A percentile compares a stretch with the other conserved stretches of the same genome.
Evolutionary conservation across 1,140 invertebrate genomes (phyloP).

Genomic region (Latrodectus geometricus): DNA sequence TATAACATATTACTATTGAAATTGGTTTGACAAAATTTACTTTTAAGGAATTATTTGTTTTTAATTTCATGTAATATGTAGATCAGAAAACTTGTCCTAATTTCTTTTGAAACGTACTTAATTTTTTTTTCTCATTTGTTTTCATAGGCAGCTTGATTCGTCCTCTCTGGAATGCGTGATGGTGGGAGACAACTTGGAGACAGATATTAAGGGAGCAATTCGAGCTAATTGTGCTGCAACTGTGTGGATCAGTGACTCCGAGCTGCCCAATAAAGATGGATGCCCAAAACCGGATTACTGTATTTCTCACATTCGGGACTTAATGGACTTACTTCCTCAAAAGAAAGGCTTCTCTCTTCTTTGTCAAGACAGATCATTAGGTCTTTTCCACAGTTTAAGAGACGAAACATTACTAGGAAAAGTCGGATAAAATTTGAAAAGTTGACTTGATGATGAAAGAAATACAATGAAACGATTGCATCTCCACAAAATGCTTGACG

Average conservation of each 20-base stretch:
- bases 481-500: neutral
- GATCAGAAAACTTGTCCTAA: too few species aligned
- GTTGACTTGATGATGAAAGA: neutral
- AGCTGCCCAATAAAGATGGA: neutral
- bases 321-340: constrained; percentile 48
- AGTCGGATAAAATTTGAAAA: neutral
- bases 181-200: constrained; percentile 87
- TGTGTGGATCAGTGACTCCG: constrained; percentile 78
- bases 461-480: neutral
- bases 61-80: too few species aligned
- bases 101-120: too few species aligned
- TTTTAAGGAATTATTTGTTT: too few species aligned
- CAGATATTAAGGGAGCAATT: constrained; percentile 84
- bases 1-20: too few species aligned
- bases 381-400: constrained; percentile 27
- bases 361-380: constrained; percentile 5
- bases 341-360: constrained; percentile 24
- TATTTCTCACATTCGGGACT: constrained; percentile 59
- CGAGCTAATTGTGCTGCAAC: constrained; percentile 80
- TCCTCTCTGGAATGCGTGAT: constrained; percentile 81
- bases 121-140: neutral
- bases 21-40: too few species aligned
- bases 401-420: constrained; percentile 7
- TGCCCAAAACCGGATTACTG: constrained; percentile 66
- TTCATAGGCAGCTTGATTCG: constrained; percentile 75